Evolutionary conservation across 2,797 vertebrate species (phyloP).

Genomic region (Cyprinodon diabolis): DNA sequence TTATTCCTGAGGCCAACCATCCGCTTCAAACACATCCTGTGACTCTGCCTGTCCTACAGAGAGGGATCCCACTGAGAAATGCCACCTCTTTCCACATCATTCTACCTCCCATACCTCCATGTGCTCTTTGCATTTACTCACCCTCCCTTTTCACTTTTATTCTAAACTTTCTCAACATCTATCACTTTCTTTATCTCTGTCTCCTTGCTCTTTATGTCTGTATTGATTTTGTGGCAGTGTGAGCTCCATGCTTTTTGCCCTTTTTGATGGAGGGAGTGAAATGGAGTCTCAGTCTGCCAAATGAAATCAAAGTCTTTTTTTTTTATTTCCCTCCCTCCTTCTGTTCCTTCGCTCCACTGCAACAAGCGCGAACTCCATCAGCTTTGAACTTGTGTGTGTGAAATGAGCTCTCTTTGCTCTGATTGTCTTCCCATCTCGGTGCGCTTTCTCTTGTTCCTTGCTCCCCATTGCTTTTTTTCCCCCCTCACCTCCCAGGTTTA

Average conservation of each 20-base stretch:
- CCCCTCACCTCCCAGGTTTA: conserved; percentile 39
- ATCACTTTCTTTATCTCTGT: conserved; percentile 63
- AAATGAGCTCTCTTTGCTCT: conserved; percentile 76
- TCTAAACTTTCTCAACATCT: conserved; percentile 42
- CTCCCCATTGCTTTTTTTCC: conserved; percentile 18
- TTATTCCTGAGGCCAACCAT: conserved; percentile 45
- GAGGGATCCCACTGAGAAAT: conserved; percentile 36
- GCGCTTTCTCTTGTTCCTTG: conserved; percentile 45
- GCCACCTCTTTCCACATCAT: conserved; percentile 20
- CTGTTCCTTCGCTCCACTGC: conserved; percentile 50
- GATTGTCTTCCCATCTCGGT: conserved; percentile 66
- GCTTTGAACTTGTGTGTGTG: conserved; percentile 79
- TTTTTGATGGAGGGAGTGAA: conserved; percentile 76
- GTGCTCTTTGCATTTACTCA: conserved; percentile 35
- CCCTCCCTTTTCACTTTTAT: conserved; percentile 26
- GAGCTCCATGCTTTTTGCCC: conserved; percentile 67
- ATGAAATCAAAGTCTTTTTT: conserved; percentile 76
- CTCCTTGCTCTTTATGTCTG: conserved; percentile 70
- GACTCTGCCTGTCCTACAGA: conserved; percentile 20
- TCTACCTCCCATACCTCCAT: conserved; percentile 12
- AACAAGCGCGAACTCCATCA: conserved; percentile 67
- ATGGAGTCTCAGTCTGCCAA: conserved; percentile 74
- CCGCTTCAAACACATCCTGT: conserved; percentile 22
- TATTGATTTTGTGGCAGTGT: conserved; percentile 78
- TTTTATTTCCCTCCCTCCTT: conserved; percentile 28